phyloP scores from a whole-genome alignment of 2,888 invertebrate species.

The Colostygia pectinataria region DNA sequence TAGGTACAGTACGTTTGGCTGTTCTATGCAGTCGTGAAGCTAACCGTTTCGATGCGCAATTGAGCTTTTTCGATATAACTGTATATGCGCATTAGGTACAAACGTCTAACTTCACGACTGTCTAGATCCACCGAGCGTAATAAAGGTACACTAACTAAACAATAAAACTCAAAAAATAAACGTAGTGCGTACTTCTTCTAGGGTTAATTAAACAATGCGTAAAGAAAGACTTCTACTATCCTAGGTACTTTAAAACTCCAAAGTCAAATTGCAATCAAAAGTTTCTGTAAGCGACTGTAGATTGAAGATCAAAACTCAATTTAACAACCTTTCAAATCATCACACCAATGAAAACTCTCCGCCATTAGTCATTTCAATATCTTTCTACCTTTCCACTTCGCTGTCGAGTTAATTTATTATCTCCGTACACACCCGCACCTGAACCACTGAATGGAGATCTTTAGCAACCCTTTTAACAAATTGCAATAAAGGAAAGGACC shows the following conservation, averaged over 20 bases:
- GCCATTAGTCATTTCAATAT: conserved; percentile 30
- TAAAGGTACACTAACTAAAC: no score
- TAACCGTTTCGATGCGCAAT: no score
- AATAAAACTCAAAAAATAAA: no score
- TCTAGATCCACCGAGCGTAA: no score
- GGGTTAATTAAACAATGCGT: no score
- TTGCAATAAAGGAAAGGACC: conserved; percentile 16
- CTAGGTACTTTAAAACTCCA: neutral
- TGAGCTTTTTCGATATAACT: no score
- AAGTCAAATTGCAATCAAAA: neutral
- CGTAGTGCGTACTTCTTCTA: no score
- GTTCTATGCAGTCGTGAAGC: no score
- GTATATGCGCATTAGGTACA: no score
- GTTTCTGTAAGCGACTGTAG: neutral
- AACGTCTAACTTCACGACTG: no score
- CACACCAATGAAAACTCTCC: conserved; percentile 23
- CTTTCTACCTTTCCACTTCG: conserved; percentile 24
- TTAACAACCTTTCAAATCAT: conserved; percentile 26
- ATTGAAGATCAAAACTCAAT: conserved; percentile 12
- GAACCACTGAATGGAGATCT: conserved; percentile 31
- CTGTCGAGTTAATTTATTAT: conserved; percentile 40
- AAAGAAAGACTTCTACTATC: no score
- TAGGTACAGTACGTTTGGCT: no score
- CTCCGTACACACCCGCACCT: conserved; percentile 34
- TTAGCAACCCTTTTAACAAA: conserved; percentile 37